Evolutionary conservation across 2,797 vertebrate genomes (phyloP), one percentile per base, ranked within the genome.

Genomic region (Pristis pectinata): DNA sequence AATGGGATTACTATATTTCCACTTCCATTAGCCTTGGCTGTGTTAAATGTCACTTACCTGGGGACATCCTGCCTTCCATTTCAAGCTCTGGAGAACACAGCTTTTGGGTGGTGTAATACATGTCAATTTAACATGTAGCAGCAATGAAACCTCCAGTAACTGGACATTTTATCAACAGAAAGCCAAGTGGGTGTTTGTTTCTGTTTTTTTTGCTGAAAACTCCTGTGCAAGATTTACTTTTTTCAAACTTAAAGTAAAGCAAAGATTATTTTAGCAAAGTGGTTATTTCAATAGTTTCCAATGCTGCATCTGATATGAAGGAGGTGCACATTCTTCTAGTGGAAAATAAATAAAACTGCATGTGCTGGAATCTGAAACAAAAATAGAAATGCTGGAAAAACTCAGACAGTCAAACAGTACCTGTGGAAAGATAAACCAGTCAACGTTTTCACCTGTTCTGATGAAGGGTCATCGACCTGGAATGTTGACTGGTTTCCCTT

Each of bases 1-100:
- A 94, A 94, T 76, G 49, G 92, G 92, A 94, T 94, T 94, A 94
- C 92, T 76, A 94, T 94, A 94, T 94, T 94, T 53, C 70, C 41
- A 74, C 92, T 94, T 76, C 92, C 92, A 94, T 76, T 94, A 72
- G 67, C 72, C 70, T 49, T 15, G 92, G 41, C 92, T 94, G 67
- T 94, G 92, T 74, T 94, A 94, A 94, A 94, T 94, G 92, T 94
- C 67, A 94, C 15, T 30, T 70, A 94, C 92, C 92, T 94, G 70
- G 92, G 92, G 92, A 94, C 41, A 76, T 94, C 72, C 59, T 72
- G 92, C 44, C 41, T 53, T 74, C 92, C 49, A 15, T 72, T 76
- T 53, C 27, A 30, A 49, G 49, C 44, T 74, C 7, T 76, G 37
- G 44, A 44, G 70, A 76, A 27, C 41, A n/a, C 70, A 53, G 19